Evolutionary conservation across 2,797 vertebrate species (phyloP), one percentile per base, ranked within the genome.

Genomic region (Myotis myotis): DNA sequence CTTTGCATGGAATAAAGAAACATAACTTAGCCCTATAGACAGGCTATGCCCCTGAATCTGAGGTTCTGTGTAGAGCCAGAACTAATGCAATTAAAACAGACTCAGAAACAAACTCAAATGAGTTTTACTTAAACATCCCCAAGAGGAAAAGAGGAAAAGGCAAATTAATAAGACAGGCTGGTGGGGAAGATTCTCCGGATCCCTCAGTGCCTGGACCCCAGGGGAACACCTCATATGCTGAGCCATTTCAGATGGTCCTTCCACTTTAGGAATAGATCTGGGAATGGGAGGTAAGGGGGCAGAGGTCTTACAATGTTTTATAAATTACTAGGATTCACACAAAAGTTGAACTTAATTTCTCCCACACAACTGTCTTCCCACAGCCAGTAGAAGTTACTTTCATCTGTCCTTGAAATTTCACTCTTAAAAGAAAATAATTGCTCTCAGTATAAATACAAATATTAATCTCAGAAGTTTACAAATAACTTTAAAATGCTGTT

Each of bases 281-380:
- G 30, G 53, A 76, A 75, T 68, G n/a, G 36, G 44, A 68, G 44
- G 20, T 36, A 17, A 30, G 20, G 15, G 8, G 66, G n/a, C 20
- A 89, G 53, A 89, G 23, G n/a, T 85, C 81, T 92, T 87, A 47
- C 0, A 71, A 38, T 28, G 1, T n/a, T 96, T 72, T 55, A 38
- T 23, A 51, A 79, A 53, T 82, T 76, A 33, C 28, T 87, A 79
- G 49, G 60, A 74, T 38, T 87, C 64, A 87, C 62, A 82, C n/a
- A 90, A 79, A 90, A 89, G 25, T 19, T 87, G 22, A 44, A n/a
- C 25, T 72, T 89, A 23, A 49, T 60, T 91, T 96, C 23, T 60
- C 30, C 66, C 25, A 33, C 13, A 91, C 15, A 93, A 89, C 16
- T 85, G 2, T 88, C 47, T 78, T 51, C 10, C 10, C 2, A 64